These are phyloP conservation scores for Otis tarda DNA, from an alignment of 2,113 vertebrate species.

Conservation along the genomic window DNA sequence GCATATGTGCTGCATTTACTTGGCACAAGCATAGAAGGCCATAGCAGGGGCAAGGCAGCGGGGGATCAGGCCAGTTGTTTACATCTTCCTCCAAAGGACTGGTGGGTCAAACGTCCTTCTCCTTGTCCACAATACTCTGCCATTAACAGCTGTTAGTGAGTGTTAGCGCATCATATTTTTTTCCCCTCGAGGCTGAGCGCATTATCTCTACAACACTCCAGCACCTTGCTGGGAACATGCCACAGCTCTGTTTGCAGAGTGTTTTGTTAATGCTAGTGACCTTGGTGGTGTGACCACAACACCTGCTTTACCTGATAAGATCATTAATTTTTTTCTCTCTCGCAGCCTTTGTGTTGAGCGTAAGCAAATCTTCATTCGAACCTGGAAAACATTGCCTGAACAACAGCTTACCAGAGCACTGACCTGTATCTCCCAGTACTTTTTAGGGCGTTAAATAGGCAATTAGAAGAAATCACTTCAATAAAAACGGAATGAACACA, in stretches of 20 bases:
- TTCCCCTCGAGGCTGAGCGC: neutral
- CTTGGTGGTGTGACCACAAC: constrained; percentile 63
- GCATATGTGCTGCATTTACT: neutral
- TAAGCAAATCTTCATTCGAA: constrained; percentile 67
- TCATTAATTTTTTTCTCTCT: constrained; percentile 50
- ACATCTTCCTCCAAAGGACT: constrained; percentile 2
- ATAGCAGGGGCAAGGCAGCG: neutral
- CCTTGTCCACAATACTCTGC: neutral
- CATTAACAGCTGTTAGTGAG: constrained; percentile 30
- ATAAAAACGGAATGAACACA: neutral
- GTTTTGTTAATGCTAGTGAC: constrained; percentile 46
- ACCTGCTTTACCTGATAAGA: constrained; percentile 69
- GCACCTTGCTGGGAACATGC: constrained; percentile 36
- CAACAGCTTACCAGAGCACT: constrained; percentile 19
- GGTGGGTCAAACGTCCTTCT: constrained; percentile 42
- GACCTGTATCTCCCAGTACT: constrained; percentile 29
- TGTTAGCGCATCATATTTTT: constrained; percentile 11
- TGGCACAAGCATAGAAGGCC: neutral
- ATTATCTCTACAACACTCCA: constrained; percentile 38
- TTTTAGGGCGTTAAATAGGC: constrained; percentile 31
- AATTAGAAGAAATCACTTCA: constrained; percentile 50
- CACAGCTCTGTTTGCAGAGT: constrained; percentile 7
- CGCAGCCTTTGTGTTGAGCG: constrained; percentile 20
- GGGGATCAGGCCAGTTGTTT: constrained; percentile 46
- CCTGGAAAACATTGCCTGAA: neutral